Evolutionary conservation across 2,113 vertebrate genomes (phyloP), one percentile per base, ranked within the genome.

Genomic region (Aegithalos caudatus): DNA sequence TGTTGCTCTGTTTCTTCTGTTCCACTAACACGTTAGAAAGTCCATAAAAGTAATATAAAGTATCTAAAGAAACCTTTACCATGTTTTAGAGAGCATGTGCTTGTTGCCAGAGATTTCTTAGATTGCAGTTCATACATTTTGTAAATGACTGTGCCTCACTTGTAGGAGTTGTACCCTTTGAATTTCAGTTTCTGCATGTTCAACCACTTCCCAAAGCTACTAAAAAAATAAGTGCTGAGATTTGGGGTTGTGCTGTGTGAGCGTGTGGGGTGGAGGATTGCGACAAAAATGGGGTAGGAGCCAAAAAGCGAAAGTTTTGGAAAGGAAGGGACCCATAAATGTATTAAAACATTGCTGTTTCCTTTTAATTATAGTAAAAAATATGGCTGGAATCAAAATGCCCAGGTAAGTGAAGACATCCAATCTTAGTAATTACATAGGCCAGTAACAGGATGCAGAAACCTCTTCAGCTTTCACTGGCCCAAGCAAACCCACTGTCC

Each of bases 71-170:
- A 95, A 91, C 3, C 17, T 64, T 33, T 69, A 81, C 54, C 71
- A 81, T 23, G 64, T 88, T 74, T 89, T 40, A 72, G 40, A 95
- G 45, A 85, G 64, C 33, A 44, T 31, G 73, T 47, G 69, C 92
- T 91, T 85, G 58, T 80, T 62, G 66, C 28, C 88, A 94, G 91
- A 90, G 86, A 81, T 96, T 95, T 91, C 94, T 72, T 62, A 87
- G 44, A 91, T 94, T 38, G 45, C 13, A 47, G 73, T 76, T 88
- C 25, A 22, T 61, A 80, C 3, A 15, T 86, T 83, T 56, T 24
- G 38, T 57, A 95, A 82, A 81, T 71, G 64, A 23, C 78, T 83
- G 9, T 67, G 66, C 24, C 54, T 83, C 54, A 64, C 58, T 79
- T 86, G 47, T 37, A 33, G 14, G 64, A 84, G 88, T 84, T 53